These are phyloP conservation scores for Lagodon rhomboides DNA, from an alignment of 2,797 vertebrate species.

Conservation along the genomic window DNA sequence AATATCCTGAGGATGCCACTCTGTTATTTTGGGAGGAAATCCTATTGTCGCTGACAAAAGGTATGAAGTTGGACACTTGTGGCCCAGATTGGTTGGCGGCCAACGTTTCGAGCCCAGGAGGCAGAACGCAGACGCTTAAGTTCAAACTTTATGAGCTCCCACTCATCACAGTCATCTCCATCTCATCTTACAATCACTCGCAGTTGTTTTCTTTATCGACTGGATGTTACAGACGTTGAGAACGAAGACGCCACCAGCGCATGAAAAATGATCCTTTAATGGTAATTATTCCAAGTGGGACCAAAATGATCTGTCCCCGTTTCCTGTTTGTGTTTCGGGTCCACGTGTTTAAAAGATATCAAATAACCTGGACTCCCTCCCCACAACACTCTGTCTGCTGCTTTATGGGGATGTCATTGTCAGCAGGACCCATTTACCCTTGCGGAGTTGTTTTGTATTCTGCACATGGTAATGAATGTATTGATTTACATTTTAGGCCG, in stretches of 20 bases:
- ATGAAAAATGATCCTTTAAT: slow-evolving; percentile 47
- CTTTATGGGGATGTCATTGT: slow-evolving; percentile 63
- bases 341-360: slow-evolving; percentile 25
- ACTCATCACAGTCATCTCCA: slow-evolving; percentile 29
- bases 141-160: slow-evolving; percentile 40
- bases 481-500: slow-evolving; percentile 80
- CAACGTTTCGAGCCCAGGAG: neutral
- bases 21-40: neutral
- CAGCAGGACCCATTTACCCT: slow-evolving; percentile 68
- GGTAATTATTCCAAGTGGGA: slow-evolving; percentile 23
- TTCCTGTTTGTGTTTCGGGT: slow-evolving; percentile 14
- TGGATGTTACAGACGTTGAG: slow-evolving; percentile 41
- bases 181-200: slow-evolving; percentile 35
- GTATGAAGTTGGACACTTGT: neutral
- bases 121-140: neutral
- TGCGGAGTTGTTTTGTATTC: slow-evolving; percentile 75
- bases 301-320: slow-evolving; percentile 15
- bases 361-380: slow-evolving; percentile 30
- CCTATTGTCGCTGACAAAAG: neutral
- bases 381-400: slow-evolving; percentile 17
- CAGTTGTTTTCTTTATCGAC: slow-evolving; percentile 62
- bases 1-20: neutral
- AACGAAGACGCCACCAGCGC: slow-evolving; percentile 33
- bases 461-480: slow-evolving; percentile 78
- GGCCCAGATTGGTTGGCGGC: neutral